Conservation (phyloP, 2,797 vertebrate genomes). For the Cyclopterus lumpus region DNA sequence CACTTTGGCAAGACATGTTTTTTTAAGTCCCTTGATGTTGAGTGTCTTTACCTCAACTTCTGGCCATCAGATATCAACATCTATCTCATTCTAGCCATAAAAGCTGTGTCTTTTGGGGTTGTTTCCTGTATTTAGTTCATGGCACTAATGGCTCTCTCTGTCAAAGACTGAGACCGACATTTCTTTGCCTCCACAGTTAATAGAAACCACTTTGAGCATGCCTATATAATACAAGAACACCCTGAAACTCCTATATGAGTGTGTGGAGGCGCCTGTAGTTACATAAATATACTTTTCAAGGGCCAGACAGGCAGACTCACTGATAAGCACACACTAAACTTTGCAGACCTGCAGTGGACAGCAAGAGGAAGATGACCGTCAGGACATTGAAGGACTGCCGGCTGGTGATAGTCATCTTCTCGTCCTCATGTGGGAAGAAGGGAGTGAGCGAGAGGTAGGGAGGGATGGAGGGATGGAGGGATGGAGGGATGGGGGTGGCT, state of each 20-base stretch:
- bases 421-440: slow-evolving; percentile 87
- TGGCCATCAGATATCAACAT: slow-evolving; percentile 48
- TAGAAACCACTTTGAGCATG: slow-evolving; percentile 10
- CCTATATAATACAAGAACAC: neutral
- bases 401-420: slow-evolving; percentile 96
- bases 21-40: slow-evolving; percentile 27
- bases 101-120: slow-evolving; percentile 14
- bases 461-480: slow-evolving; percentile 32
- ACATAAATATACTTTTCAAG: slow-evolving; percentile 5
- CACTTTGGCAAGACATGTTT: slow-evolving; percentile 35
- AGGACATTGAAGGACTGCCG: slow-evolving; percentile 92
- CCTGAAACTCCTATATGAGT: neutral
- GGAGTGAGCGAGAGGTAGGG: slow-evolving; percentile 60
- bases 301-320: slow-evolving; percentile 26
- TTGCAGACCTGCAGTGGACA: slow-evolving; percentile 92
- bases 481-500: slow-evolving; percentile 50
- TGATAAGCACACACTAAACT: slow-evolving; percentile 40
- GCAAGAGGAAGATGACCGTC: slow-evolving; percentile 88
- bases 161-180: slow-evolving; percentile 18
- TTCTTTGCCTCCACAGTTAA: slow-evolving; percentile 10
- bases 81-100: slow-evolving; percentile 1
- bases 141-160: slow-evolving; percentile 6
- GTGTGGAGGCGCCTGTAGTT: slow-evolving; percentile 3
- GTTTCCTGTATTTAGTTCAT: slow-evolving; percentile 34
- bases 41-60: slow-evolving; percentile 36